A percentile compares a stretch with the other conserved stretches of the same genome.
Conservation (phyloP, 2,113 vertebrate genomes). For the Zosterops pallidus region DNA sequence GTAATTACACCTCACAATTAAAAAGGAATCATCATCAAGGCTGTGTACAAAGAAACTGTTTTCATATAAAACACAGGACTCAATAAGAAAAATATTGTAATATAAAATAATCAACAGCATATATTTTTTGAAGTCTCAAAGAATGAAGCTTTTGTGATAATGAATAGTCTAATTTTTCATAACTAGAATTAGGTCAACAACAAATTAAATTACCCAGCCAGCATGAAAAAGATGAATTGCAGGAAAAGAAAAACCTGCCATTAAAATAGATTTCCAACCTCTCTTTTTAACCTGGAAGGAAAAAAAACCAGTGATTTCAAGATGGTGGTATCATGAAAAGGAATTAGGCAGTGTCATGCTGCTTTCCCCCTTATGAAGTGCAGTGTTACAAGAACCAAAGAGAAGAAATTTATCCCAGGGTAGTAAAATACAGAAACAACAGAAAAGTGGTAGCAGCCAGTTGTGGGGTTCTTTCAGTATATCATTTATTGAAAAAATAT, state of each 20-base stretch:
- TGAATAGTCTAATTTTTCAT: not conserved
- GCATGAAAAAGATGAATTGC: not conserved
- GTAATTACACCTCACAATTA: not conserved
- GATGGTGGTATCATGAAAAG: not conserved
- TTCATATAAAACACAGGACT: not conserved
- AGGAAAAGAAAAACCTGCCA: not conserved
- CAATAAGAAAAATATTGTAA: not conserved
- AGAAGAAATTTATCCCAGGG: not conserved
- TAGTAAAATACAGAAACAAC: not conserved
- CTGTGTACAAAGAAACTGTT: not conserved
- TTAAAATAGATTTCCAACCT: not conserved
- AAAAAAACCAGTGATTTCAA: not conserved
- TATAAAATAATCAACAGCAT: not conserved
- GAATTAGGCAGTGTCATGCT: not conserved
- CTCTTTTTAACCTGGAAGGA: not conserved
- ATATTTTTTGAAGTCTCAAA: not conserved
- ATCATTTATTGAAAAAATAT: not conserved
- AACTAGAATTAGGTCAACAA: slow-evolving; percentile 33
- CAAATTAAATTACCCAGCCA: not conserved
- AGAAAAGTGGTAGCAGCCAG: not conserved
- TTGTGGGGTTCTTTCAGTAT: not conserved
- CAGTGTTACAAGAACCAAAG: not conserved
- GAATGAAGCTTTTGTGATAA: not conserved
- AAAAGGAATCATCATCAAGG: not conserved
- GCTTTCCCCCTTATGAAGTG: not conserved